phyloP scores from a whole-genome alignment of 2,113 vertebrate genomes.

The Cettia cetti region DNA sequence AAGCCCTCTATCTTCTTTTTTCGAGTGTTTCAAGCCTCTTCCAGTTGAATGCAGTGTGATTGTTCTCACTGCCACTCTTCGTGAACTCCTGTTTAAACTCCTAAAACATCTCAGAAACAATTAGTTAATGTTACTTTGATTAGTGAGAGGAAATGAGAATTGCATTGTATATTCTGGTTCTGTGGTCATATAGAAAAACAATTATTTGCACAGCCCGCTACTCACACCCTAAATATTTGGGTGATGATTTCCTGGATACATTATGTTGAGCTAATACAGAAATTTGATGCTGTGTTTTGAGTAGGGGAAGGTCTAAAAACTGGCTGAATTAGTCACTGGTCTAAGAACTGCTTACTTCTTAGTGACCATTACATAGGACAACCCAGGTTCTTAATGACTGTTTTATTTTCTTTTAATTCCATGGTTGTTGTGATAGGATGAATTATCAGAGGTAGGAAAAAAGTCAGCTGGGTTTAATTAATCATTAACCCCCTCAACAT shows the following conservation, averaged over 20 bases:
- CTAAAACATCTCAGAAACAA: neutral
- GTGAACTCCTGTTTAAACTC: neutral
- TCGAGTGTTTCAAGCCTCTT: neutral
- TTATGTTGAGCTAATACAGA: slow-evolving; percentile 8
- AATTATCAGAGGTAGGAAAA: neutral
- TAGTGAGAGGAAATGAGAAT: neutral
- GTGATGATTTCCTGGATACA: slow-evolving; percentile 19
- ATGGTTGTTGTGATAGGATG: neutral
- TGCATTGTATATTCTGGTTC: neutral
- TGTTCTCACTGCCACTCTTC: neutral
- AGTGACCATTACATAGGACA: neutral
- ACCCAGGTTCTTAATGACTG: neutral
- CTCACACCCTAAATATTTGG: slow-evolving; percentile 10
- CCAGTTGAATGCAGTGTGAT: neutral
- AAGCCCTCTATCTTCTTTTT: neutral
- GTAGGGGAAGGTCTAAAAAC: neutral
- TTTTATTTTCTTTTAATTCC: neutral
- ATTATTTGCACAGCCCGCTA: neutral
- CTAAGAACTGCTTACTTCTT: neutral
- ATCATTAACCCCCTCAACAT: neutral
- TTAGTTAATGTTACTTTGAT: neutral
- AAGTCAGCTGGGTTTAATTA: neutral
- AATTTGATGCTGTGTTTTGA: neutral
- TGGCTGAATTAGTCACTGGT: neutral
- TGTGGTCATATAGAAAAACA: neutral